phyloP scores from a whole-genome alignment of 2,888 invertebrate species.

The Ophion costatus region DNA sequence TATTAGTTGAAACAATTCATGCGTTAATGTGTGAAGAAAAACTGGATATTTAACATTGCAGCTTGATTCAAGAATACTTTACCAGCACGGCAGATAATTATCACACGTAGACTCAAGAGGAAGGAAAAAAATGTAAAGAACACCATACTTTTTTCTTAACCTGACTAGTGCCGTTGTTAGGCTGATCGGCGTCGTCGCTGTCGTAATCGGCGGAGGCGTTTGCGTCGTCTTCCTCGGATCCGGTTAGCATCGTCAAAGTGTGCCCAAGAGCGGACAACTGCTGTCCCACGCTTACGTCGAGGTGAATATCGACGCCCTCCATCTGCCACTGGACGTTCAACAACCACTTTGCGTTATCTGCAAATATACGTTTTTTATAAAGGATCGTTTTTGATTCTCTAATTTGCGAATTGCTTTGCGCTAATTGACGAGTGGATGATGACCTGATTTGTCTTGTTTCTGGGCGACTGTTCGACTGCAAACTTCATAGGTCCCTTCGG shows the following conservation, averaged over 20 bases:
- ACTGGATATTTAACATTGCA: constrained; percentile 3
- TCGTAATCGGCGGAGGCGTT: constrained; percentile 89
- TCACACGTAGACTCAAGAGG: constrained; percentile 25
- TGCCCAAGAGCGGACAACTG: constrained; percentile 97
- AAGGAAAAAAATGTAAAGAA: constrained; percentile 63
- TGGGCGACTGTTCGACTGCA: constrained; percentile 96
- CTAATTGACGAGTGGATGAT: not conserved
- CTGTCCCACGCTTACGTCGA: constrained; percentile 98
- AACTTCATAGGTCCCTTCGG: constrained; percentile 99
- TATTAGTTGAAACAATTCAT: not conserved
- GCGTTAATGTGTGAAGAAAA: constrained; percentile 7
- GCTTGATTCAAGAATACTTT: constrained; percentile 54
- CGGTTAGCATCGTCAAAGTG: constrained; percentile 97
- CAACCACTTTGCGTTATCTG: constrained; percentile 98
- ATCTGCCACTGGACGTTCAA: constrained; percentile 99
- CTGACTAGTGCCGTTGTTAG: constrained; percentile 84
- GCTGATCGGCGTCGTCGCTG: constrained; percentile 91
- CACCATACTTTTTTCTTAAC: constrained; percentile 82
- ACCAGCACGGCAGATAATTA: constrained; percentile 53
- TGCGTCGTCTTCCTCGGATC: constrained; percentile 93
- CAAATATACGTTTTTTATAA: constrained; percentile 64
- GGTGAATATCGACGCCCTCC: constrained; percentile 98
- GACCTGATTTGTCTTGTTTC: constrained; percentile 89
- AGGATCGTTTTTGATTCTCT: not conserved
- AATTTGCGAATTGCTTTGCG: not conserved